These are phyloP conservation scores for Lagopus leucura DNA, from an alignment of 2,113 vertebrate species.

Conservation along the genomic window DNA sequence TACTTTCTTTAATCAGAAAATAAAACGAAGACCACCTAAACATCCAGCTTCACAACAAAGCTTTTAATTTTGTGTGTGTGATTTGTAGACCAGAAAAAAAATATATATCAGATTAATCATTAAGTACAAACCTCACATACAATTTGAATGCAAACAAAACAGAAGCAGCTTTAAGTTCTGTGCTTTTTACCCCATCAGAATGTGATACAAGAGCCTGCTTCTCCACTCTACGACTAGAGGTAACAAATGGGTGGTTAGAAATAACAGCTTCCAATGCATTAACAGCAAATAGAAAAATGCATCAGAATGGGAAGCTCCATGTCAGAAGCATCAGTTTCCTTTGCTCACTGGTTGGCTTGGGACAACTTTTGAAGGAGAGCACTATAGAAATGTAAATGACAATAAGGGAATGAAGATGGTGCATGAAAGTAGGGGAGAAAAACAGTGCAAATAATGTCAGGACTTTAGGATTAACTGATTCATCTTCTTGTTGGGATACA, in stretches of 20 bases:
- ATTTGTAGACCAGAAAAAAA: not conserved
- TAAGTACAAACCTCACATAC: not conserved
- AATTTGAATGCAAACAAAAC: not conserved
- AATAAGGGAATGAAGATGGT: not conserved
- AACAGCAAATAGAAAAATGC: constrained; percentile 8
- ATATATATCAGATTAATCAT: not conserved
- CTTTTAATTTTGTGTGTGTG: not conserved
- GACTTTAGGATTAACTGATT: not conserved
- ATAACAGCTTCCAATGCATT: constrained; percentile 27
- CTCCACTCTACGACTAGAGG: not conserved
- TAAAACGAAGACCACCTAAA: not conserved
- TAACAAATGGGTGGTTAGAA: not conserved
- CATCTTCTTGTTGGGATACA: not conserved
- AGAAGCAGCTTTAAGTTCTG: not conserved
- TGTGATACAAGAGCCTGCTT: not conserved
- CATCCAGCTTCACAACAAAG: not conserved
- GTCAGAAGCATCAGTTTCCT: not conserved
- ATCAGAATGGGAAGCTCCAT: not conserved
- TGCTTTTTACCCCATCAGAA: not conserved
- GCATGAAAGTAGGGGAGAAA: not conserved
- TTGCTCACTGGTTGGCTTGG: not conserved
- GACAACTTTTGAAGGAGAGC: not conserved
- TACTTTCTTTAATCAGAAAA: not conserved
- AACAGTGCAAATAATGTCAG: not conserved
- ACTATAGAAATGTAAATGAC: not conserved